These are phyloP conservation scores for Ectropis crepuscularia DNA, from an alignment of 2,888 invertebrate species.

Conservation along the genomic window DNA sequence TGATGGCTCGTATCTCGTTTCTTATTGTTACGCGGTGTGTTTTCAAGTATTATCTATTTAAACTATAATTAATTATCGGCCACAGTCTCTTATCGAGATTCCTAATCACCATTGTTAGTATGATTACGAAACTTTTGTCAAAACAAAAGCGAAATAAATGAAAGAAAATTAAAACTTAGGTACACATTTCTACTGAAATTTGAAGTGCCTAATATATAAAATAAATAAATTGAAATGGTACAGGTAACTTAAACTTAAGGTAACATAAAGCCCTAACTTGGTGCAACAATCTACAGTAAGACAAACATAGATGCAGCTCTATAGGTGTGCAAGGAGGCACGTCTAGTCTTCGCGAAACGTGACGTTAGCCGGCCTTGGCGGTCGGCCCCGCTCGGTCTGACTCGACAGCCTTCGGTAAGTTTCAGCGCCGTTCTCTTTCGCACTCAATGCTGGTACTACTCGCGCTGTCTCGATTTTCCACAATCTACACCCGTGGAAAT, in stretches of 20 bases:
- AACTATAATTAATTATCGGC: constrained; percentile 16
- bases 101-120: constrained; percentile 3
- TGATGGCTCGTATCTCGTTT: neutral
- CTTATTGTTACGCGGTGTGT: constrained; percentile 37
- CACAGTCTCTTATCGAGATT: constrained; percentile 11
- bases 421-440: constrained; percentile 62
- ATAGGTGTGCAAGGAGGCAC: constrained; percentile 60
- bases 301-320: constrained; percentile 16
- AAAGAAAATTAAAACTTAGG: too few species aligned
- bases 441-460: constrained; percentile 69
- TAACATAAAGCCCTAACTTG: constrained; percentile 31
- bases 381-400: constrained; percentile 68
- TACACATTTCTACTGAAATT: too few species aligned
- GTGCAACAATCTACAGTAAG: constrained; percentile 68
- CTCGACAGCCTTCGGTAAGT: constrained; percentile 64
- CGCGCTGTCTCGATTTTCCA: constrained; percentile 75
- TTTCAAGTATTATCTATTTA: constrained; percentile 24
- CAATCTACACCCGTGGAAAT: constrained; percentile 74
- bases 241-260: too few species aligned
- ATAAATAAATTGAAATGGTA: too few species aligned
- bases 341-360: constrained; percentile 79
- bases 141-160: neutral
- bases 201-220: too few species aligned
- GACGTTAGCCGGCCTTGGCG: constrained; percentile 80
- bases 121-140: constrained; percentile 7